phyloP scores from a whole-genome alignment of 2,888 invertebrate genomes.

The Chrysomela aeneicollis region DNA sequence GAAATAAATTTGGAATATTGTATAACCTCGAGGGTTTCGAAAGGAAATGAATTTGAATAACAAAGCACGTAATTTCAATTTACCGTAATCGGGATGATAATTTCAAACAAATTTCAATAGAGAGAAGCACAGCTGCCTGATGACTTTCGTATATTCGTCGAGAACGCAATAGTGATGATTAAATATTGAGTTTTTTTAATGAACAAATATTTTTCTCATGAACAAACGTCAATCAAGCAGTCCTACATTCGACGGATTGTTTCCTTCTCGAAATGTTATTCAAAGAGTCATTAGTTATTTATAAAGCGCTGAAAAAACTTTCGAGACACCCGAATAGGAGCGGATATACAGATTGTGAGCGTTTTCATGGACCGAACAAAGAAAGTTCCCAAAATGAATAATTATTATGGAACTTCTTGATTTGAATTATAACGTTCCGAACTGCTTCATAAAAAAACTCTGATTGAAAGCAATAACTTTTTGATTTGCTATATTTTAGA shows the following conservation, averaged over 20 bases:
- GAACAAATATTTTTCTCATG: slow-evolving; percentile 12
- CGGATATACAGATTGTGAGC: not conserved
- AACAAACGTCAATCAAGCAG: slow-evolving; percentile 7
- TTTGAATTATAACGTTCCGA: too few relatives aligned
- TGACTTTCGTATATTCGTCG: slow-evolving; percentile 35
- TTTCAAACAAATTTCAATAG: slow-evolving; percentile 17
- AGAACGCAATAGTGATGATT: slow-evolving; percentile 28
- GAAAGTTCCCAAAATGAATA: not conserved
- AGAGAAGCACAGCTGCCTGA: slow-evolving; percentile 28
- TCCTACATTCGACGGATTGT: not conserved
- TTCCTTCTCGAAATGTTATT: slow-evolving; percentile 6
- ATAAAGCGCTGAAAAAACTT: not conserved
- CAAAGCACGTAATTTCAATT: slow-evolving; percentile 26
- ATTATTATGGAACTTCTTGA: not conserved
- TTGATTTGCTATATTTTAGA: too few relatives aligned
- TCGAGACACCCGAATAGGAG: not conserved
- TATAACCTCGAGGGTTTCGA: not conserved
- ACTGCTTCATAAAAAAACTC: too few relatives aligned
- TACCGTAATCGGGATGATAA: slow-evolving; percentile 26
- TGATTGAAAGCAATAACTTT: too few relatives aligned
- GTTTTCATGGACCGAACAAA: not conserved
- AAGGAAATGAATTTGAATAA: slow-evolving; percentile 20
- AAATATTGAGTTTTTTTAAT: slow-evolving; percentile 30
- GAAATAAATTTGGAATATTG: too few relatives aligned
- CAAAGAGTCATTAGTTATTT: slow-evolving; percentile 3